Conservation (phyloP, 2,797 vertebrate genomes). For the Thunnus albacares region DNA sequence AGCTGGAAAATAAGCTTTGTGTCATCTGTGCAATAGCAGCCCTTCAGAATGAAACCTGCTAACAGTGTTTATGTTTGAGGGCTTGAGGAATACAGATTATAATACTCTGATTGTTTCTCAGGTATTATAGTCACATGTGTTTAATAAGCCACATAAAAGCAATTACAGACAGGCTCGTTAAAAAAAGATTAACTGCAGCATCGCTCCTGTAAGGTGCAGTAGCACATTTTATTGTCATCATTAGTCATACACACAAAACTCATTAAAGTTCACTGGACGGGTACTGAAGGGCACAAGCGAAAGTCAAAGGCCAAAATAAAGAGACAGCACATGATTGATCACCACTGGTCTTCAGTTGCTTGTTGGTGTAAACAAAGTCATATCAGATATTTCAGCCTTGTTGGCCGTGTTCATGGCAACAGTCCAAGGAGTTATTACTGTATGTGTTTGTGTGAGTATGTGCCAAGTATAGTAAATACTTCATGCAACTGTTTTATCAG, state of each 20-base stretch:
- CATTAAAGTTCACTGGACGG: slow-evolving; percentile 63
- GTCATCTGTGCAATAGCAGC: background rate
- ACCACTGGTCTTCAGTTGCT: slow-evolving; percentile 3
- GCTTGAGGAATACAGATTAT: background rate
- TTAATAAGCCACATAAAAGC: slow-evolving; percentile 7
- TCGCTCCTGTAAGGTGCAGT: slow-evolving; percentile 38
- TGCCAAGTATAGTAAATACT: slow-evolving; percentile 37
- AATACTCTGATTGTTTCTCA: background rate
- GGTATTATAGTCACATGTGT: background rate
- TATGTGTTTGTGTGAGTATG: background rate
- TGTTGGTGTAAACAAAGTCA: slow-evolving; percentile 33
- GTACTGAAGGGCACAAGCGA: slow-evolving; percentile 49
- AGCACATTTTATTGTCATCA: slow-evolving; percentile 70
- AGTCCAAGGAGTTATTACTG: slow-evolving; percentile 5
- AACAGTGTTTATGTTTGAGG: slow-evolving; percentile 2
- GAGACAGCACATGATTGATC: slow-evolving; percentile 3
- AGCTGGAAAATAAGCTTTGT: no score
- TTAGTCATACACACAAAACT: slow-evolving; percentile 47
- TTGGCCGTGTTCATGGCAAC: background rate
- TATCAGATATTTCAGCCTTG: slow-evolving; percentile 21
- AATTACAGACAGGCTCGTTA: background rate
- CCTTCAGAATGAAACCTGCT: slow-evolving; percentile 1
- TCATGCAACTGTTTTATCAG: slow-evolving; percentile 15
- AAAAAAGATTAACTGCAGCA: slow-evolving; percentile 42
- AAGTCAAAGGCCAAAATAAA: slow-evolving; percentile 36